Base-by-base conservation (phyloP, 2,888 invertebrate genomes). In the Sepiola atlantica region DNA sequence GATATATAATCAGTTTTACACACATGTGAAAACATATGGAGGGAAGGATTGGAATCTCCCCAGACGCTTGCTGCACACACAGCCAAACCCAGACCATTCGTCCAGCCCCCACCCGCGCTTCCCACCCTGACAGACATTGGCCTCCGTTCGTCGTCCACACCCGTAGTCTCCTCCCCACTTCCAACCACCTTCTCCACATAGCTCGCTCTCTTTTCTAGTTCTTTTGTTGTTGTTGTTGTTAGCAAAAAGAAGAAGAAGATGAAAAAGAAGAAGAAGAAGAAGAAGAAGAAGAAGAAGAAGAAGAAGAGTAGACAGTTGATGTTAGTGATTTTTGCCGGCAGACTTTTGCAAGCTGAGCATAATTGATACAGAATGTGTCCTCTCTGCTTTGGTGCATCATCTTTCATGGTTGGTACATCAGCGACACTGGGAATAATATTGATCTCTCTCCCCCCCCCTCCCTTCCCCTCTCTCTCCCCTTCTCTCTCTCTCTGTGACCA, bases 1-100 rank as follows among this genome's bases (percentile, higher is more conserved):
- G 77, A 77, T 77, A 77, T n/a, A 77, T n/a, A 77, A 77, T 77
- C 77, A 77, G 77, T 77, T 77, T 77, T 77, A n/a, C 77, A 77
- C 77, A 77, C 77, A 77, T 77, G 77, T 77, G 32, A 77, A 77
- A 77, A 77, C 77, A 77, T n/a, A 77, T 77, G 77, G n/a, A 77
- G 77, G n/a, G 77, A 77, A 77, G 77, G 77, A 77, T 77, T n/a
- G 77, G n/a, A 77, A 18, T 77, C 77, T 77, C 77, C 77, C 77
- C 77, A 77, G 77, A 77, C 77, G n/a, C 77, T 77, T 32, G 45
- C 45, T 45, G 45, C 45, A 77, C 77, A 77, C 77, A 77, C 77
- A 77, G 77, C 77, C 77, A 77, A 32, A 10, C 77, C 45, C 77
- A 77, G 16, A n/a, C 77, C 77, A 77, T 12, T 45, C 45, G 45